Evolutionary conservation across 2,888 invertebrate genomes (phyloP).

Genomic region (Macaria liturata): DNA sequence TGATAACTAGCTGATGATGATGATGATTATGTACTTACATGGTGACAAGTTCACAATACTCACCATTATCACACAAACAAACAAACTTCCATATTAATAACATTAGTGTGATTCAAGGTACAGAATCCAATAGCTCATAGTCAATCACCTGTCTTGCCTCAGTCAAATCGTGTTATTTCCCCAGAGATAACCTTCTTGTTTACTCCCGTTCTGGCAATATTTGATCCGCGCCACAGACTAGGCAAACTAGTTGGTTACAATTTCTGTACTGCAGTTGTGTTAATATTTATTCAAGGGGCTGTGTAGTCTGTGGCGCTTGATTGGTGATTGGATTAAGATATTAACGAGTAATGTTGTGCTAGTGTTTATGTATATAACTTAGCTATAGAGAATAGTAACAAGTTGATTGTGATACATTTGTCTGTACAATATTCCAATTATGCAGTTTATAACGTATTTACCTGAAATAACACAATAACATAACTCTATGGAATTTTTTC

Average conservation of each 20-base stretch:
- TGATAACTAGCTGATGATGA: too few relatives aligned
- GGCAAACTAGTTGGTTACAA: not conserved
- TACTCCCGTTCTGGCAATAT: constrained; percentile 36
- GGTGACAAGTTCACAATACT: too few relatives aligned
- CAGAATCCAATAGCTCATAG: constrained; percentile 40
- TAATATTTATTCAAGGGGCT: not conserved
- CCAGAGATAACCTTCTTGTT: constrained; percentile 49
- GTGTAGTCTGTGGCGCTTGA: constrained; percentile 29
- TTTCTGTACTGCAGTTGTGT: constrained; percentile 13
- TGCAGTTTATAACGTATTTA: too few relatives aligned
- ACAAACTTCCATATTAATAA: not conserved
- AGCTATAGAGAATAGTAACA: not conserved
- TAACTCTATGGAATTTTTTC: too few relatives aligned
- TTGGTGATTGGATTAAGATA: constrained; percentile 35
- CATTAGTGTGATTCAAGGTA: constrained; percentile 4
- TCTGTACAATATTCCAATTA: too few relatives aligned
- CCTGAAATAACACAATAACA: too few relatives aligned
- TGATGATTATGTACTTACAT: too few relatives aligned
- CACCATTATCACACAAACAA: too few relatives aligned
- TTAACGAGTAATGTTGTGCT: constrained; percentile 11
- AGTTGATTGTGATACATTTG: not conserved
- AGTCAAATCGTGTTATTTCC: constrained; percentile 62
- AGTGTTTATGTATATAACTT: not conserved
- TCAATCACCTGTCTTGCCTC: constrained; percentile 50
- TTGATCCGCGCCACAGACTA: constrained; percentile 31